These are phyloP conservation scores for Lates calcarifer DNA, from an alignment of 2,113 vertebrate genomes.

Conservation along the genomic window DNA sequence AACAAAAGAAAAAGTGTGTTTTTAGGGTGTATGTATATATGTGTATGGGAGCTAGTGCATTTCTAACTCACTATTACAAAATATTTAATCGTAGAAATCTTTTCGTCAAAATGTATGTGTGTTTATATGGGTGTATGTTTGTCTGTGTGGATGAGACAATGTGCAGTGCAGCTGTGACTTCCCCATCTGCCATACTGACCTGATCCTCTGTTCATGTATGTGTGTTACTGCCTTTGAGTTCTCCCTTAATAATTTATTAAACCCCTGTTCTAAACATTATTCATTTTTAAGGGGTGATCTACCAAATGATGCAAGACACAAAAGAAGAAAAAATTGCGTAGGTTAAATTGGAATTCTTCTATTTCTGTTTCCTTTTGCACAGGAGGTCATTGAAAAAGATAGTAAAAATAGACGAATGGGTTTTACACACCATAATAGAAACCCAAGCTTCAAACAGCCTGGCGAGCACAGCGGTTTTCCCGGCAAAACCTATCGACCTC, in stretches of 20 bases:
- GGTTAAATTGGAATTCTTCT: neutral
- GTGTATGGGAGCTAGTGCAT: neutral
- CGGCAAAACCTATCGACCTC: slow-evolving; percentile 74
- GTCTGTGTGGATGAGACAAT: neutral
- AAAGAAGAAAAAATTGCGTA: neutral
- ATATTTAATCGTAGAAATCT: slow-evolving; percentile 13
- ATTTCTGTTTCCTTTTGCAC: slow-evolving; percentile 36
- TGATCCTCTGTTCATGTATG: neutral
- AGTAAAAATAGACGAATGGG: slow-evolving; percentile 77
- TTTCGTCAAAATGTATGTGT: neutral
- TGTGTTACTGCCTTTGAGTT: neutral
- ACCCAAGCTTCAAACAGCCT: slow-evolving; percentile 67
- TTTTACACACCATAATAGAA: slow-evolving; percentile 75
- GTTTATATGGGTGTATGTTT: neutral
- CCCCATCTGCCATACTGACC: slow-evolving; percentile 11
- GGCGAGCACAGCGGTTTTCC: slow-evolving; percentile 68
- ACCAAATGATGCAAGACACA: neutral
- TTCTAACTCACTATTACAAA: slow-evolving; percentile 10
- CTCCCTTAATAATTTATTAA: neutral
- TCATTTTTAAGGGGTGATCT: slow-evolving; percentile 14
- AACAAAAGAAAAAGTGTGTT: neutral
- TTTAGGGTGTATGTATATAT: neutral
- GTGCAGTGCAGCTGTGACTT: slow-evolving; percentile 36
- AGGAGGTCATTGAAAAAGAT: slow-evolving; percentile 42
- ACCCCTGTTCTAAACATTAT: neutral